Percentiles rank a stretch among this genome's conserved stretches.
Conservation (phyloP, 2,888 invertebrate genomes). For the Agrochola macilenta region DNA sequence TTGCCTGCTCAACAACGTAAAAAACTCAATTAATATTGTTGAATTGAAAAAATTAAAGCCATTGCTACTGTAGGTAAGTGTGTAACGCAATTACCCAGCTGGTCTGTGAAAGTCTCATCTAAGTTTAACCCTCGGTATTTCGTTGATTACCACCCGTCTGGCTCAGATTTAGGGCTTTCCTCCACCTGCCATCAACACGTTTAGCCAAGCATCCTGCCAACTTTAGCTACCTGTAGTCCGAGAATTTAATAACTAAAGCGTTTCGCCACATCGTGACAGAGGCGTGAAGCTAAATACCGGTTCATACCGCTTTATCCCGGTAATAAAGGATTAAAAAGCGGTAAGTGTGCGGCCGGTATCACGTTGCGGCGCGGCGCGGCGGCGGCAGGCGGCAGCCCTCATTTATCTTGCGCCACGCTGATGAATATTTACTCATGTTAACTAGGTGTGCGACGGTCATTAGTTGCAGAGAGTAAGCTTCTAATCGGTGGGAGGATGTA, state of each 20-base stretch:
- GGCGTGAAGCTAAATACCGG: slow-evolving; percentile 39
- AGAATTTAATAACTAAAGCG: slow-evolving; percentile 53
- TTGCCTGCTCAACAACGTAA: too few species aligned
- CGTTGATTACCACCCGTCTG: background rate
- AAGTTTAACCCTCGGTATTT: background rate
- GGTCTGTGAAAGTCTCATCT: too few species aligned
- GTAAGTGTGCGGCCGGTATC: slow-evolving; percentile 52
- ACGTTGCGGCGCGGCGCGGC: slow-evolving; percentile 27
- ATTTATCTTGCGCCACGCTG: slow-evolving; percentile 69
- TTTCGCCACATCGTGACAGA: slow-evolving; percentile 39
- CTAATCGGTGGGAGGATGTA: slow-evolving; percentile 13
- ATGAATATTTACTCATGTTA: slow-evolving; percentile 76
- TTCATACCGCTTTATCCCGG: slow-evolving; percentile 47
- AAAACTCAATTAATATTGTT: too few species aligned
- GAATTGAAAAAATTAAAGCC: too few species aligned
- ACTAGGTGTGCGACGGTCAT: slow-evolving; percentile 66
- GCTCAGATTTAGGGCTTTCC: background rate
- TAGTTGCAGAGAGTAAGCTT: slow-evolving; percentile 48
- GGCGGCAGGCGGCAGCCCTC: slow-evolving; percentile 63
- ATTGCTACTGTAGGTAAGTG: too few species aligned
- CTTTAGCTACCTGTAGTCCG: background rate
- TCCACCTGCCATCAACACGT: background rate
- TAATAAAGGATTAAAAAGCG: slow-evolving; percentile 64
- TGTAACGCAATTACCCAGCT: background rate
- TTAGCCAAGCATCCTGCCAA: background rate